phyloP scores from a whole-genome alignment of 2,888 invertebrate species.

The Lottia scabra region DNA sequence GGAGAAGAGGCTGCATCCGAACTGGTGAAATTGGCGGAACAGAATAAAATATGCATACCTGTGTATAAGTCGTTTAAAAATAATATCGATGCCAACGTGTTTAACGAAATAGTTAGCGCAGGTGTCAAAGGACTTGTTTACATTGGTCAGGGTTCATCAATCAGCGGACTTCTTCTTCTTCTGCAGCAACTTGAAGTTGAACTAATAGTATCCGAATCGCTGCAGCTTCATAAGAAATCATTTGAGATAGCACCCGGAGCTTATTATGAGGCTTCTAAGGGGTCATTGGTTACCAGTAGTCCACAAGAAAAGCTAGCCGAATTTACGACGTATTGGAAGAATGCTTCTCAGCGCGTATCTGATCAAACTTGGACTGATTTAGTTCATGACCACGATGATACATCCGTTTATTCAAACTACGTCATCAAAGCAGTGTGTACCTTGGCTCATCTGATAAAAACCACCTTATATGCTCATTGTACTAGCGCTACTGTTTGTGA shows the following conservation, averaged over 20 bases:
- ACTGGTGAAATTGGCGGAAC: neutral
- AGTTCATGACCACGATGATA: neutral
- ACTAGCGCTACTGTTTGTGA: neutral
- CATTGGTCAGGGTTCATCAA: no score
- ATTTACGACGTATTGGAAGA: neutral
- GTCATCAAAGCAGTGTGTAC: neutral
- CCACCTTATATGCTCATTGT: neutral
- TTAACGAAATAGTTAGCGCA: no score
- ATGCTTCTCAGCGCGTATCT: neutral
- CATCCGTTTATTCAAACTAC: neutral
- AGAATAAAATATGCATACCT: neutral
- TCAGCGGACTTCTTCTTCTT: no score
- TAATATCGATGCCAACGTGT: no score
- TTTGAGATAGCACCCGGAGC: no score
- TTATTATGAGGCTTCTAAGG: neutral
- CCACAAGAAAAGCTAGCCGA: neutral
- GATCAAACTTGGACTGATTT: neutral
- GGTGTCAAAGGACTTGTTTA: no score
- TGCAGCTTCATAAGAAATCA: no score
- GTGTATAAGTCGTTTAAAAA: neutral
- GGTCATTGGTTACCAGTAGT: neutral
- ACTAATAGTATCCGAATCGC: no score
- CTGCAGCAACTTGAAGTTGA: no score
- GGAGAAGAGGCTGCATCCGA: neutral
- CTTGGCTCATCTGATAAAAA: neutral